Evolutionary conservation across 2,888 invertebrate genomes (phyloP).

Genomic region (Phortica okadai): DNA sequence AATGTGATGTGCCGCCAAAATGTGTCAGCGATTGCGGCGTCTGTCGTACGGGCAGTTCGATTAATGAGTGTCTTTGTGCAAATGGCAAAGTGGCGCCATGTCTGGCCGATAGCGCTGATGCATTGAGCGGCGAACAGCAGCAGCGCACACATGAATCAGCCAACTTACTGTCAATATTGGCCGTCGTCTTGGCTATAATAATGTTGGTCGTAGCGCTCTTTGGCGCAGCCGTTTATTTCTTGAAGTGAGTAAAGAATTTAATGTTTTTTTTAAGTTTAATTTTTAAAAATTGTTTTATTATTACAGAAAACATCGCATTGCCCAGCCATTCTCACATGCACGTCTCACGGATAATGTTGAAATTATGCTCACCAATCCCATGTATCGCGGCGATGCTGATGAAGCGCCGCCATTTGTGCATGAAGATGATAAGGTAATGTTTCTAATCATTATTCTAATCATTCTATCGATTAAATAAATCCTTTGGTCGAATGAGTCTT

Average conservation of each 20-base stretch:
- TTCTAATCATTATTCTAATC: background rate
- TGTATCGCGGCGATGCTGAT: conserved; percentile 87
- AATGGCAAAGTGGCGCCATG: conserved; percentile 72
- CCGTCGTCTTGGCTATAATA: conserved; percentile 67
- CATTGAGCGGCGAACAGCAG: conserved; percentile 62
- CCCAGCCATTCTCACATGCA: conserved; percentile 85
- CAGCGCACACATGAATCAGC: conserved; percentile 57
- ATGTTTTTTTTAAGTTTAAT: background rate
- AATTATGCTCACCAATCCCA: conserved; percentile 85
- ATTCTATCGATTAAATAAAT: too few relatives aligned
- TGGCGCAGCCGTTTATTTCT: conserved; percentile 72
- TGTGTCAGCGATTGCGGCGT: conserved; percentile 74
- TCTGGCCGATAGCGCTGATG: conserved; percentile 74
- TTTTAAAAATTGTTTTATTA: conserved; percentile 5
- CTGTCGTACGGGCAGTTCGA: conserved; percentile 73
- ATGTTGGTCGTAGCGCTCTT: conserved; percentile 70
- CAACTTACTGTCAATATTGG: conserved; percentile 69
- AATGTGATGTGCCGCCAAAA: conserved; percentile 78
- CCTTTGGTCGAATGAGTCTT: too few relatives aligned
- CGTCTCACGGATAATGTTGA: conserved; percentile 90
- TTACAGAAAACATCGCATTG: conserved; percentile 77
- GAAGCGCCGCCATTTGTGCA: conserved; percentile 79
- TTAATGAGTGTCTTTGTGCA: conserved; percentile 74
- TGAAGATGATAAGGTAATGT: conserved; percentile 80
- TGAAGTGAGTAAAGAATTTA: conserved; percentile 74